Base-by-base conservation (phyloP, 2,888 invertebrate genomes). In the Scaptomyza reducta region DNA sequence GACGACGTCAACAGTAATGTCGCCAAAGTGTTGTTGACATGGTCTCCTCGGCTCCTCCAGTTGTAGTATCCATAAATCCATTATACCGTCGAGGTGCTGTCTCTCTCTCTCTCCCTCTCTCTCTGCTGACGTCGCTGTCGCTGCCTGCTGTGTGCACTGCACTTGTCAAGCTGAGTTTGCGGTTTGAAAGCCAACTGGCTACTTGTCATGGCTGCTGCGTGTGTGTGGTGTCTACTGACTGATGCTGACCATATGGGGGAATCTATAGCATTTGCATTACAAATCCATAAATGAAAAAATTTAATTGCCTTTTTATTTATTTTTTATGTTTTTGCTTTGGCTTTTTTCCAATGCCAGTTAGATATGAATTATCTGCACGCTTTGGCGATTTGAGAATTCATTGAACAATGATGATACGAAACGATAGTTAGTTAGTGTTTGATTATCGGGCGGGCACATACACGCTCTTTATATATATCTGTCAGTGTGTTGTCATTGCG, bases 301-400 rank as follows among this genome's bases (percentile, higher is more conserved):
- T 31, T 59, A 50, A 18, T 25, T 59, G 31, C 31, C 38, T 22
- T 42, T 54, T n/a, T n/a, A n/a, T n/a, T n/a, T 45, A n/a, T 18
- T 18, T 49, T 10, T 47, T n/a, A 29, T 33, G 7, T 47, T n/a
- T 40, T 35, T 44, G 29, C 11, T 61, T 50, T 49, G 46, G 16
- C 42, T 58, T 50, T 25, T 9, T n/a, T 50, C 54, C 61, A 22
- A 22, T 3, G 22, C 22, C 81, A 81, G 87, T 87, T 87, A 84
- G 80, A 84, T 80, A 87, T 63, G 68, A 87, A 85, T 82, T 82
- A 87, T 87, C 87, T 82, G 86, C 82, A 82, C 87, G 79, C 76
- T 81, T 78, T 84, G 66, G 27, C 73, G 76, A 77, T 87, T 82
- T 67, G 66, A 73, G 82, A 81, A 87, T 81, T 81, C 85, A 82